These are phyloP conservation scores for Triops cancriformis DNA, from an alignment of 1,140 invertebrate genomes.

Conservation along the genomic window DNA sequence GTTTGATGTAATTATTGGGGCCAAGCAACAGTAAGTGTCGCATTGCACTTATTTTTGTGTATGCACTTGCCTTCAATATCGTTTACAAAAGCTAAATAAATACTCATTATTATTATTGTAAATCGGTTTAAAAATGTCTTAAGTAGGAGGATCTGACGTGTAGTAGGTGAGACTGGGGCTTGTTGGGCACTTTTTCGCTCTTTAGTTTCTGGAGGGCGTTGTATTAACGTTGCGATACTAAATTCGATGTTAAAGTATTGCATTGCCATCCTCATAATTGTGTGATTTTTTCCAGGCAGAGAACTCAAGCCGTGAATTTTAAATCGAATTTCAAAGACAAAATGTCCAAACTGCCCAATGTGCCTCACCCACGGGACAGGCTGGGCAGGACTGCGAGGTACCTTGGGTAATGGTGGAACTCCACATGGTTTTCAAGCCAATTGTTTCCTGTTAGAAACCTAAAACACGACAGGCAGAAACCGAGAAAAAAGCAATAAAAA, in stretches of 20 bases:
- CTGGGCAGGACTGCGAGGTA: not conserved
- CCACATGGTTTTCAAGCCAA: not conserved
- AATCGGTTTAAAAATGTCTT: too few relatives aligned
- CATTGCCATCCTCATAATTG: not conserved
- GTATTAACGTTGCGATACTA: not conserved
- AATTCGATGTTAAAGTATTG: not conserved
- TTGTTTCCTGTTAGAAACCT: too few relatives aligned
- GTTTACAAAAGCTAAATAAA: too few relatives aligned
- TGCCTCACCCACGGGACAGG: not conserved
- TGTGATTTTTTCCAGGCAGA: not conserved
- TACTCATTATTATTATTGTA: too few relatives aligned
- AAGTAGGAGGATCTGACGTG: too few relatives aligned
- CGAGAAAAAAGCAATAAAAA: not conserved
- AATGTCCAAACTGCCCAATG: not conserved
- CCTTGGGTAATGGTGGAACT: not conserved
- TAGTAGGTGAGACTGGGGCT: conserved; percentile 39
- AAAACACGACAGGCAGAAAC: too few relatives aligned
- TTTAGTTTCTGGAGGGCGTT: not conserved
- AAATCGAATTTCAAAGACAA: not conserved
- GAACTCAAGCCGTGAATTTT: not conserved
- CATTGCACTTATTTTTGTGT: too few relatives aligned
- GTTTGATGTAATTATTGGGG: too few relatives aligned
- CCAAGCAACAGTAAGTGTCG: too few relatives aligned
- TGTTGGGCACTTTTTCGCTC: not conserved
- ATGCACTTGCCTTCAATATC: too few relatives aligned